These are phyloP conservation scores for Myanophis thanlyinensis DNA, from an alignment of 2,113 vertebrate genomes.

Conservation along the genomic window DNA sequence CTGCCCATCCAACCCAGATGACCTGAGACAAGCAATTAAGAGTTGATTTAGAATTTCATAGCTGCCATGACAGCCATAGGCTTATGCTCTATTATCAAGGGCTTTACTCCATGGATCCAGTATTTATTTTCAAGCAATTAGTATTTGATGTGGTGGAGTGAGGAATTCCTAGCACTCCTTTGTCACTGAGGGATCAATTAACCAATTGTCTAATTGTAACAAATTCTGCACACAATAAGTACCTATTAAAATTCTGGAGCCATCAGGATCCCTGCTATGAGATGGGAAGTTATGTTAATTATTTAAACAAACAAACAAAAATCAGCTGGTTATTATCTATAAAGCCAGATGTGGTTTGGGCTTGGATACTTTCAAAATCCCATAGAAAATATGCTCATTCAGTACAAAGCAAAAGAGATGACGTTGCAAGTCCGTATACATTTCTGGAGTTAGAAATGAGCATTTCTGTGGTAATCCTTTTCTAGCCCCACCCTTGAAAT, in stretches of 20 bases:
- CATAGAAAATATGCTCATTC: not conserved
- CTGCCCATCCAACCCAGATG: not conserved
- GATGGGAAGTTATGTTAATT: not conserved
- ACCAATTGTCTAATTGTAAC: too few relatives aligned
- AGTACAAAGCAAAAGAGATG: not conserved
- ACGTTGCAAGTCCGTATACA: not conserved
- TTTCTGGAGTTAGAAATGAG: not conserved
- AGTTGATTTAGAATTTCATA: not conserved
- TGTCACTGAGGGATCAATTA: not conserved
- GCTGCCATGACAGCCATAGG: not conserved
- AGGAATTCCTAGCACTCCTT: not conserved
- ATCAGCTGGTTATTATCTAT: not conserved
- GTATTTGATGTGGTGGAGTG: not conserved
- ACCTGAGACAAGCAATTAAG: not conserved
- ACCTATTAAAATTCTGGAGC: not conserved
- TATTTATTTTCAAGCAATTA: not conserved
- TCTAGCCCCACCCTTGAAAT: not conserved
- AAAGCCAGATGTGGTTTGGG: not conserved
- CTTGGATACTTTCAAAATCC: not conserved
- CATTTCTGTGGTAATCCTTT: not conserved
- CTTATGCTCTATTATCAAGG: not conserved
- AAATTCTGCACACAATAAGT: not conserved
- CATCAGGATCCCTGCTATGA: not conserved
- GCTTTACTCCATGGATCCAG: not conserved
- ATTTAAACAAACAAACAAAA: not conserved